These are phyloP conservation scores for Corythucha ciliata DNA, from an alignment of 2,888 invertebrate species.

Conservation along the genomic window DNA sequence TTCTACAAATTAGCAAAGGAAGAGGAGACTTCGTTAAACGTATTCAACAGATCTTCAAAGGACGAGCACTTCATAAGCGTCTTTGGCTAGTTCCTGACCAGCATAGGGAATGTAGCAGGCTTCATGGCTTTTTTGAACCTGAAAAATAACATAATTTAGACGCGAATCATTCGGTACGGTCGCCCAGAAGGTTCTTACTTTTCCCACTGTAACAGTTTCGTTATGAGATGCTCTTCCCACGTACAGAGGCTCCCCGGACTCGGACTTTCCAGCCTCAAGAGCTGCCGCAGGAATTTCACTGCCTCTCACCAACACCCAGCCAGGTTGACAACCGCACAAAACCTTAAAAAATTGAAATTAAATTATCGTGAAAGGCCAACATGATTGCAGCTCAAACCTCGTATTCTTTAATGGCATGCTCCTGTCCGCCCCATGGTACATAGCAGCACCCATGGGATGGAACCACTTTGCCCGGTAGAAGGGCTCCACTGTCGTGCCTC, in stretches of 20 bases:
- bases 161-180: not conserved
- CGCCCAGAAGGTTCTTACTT: slow-evolving; percentile 38
- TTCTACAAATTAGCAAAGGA: too few relatives aligned
- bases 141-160: slow-evolving; percentile 20
- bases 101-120: slow-evolving; percentile 75
- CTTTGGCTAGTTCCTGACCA: slow-evolving; percentile 67
- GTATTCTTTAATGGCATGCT: slow-evolving; percentile 57
- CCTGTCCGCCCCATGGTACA: slow-evolving; percentile 66
- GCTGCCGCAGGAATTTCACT: slow-evolving; percentile 44
- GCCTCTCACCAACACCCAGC: slow-evolving; percentile 51
- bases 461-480: slow-evolving; percentile 69
- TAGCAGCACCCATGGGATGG: slow-evolving; percentile 60
- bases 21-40: too few relatives aligned
- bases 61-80: slow-evolving; percentile 67
- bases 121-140: slow-evolving; percentile 73
- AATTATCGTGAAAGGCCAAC: not conserved
- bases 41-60: slow-evolving; percentile 6
- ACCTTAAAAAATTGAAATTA: slow-evolving; percentile 42
- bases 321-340: slow-evolving; percentile 41
- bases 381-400: slow-evolving; percentile 46
- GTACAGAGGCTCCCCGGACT: slow-evolving; percentile 41
- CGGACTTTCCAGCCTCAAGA: slow-evolving; percentile 40
- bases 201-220: slow-evolving; percentile 39
- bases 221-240: slow-evolving; percentile 40
- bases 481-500: slow-evolving; percentile 57